phyloP scores from a whole-genome alignment of 2,888 invertebrate species.

The Tetragnatha montana region DNA sequence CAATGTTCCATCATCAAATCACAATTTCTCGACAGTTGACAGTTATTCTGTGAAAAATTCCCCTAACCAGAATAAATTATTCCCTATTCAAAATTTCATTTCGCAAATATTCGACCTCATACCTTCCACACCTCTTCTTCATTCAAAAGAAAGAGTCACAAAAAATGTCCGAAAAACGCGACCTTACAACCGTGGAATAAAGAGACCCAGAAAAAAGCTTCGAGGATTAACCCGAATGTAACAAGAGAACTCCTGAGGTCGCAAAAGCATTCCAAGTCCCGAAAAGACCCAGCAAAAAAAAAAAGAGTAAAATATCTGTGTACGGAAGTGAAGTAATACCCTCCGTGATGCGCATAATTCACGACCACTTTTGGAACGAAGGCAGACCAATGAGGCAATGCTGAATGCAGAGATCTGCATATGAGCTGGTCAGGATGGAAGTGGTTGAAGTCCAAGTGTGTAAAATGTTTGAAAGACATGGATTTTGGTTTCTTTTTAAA shows the following conservation, averaged over 20 bases:
- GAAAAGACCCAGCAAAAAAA: background rate
- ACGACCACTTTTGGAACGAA: background rate
- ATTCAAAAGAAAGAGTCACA: background rate
- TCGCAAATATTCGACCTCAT: too few species aligned
- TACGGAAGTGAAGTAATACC: background rate
- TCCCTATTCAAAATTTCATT: too few species aligned
- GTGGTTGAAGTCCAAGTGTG: too few species aligned
- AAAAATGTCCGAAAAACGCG: background rate
- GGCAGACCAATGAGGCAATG: background rate
- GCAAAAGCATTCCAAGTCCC: background rate
- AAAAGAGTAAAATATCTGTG: background rate
- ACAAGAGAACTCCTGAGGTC: background rate
- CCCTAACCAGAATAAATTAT: too few species aligned
- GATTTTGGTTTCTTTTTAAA: too few species aligned
- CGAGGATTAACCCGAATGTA: background rate
- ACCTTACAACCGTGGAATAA: background rate
- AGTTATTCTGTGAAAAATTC: too few species aligned
- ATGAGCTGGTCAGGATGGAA: background rate
- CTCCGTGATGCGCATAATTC: background rate
- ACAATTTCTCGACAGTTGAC: too few species aligned
- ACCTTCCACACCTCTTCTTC: background rate
- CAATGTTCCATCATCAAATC: too few species aligned
- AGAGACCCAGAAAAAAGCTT: background rate
- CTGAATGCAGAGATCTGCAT: background rate
- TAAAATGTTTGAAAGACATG: too few species aligned